Conservation (phyloP, 2,888 invertebrate genomes). For the Andrena chrysosceles region DNA sequence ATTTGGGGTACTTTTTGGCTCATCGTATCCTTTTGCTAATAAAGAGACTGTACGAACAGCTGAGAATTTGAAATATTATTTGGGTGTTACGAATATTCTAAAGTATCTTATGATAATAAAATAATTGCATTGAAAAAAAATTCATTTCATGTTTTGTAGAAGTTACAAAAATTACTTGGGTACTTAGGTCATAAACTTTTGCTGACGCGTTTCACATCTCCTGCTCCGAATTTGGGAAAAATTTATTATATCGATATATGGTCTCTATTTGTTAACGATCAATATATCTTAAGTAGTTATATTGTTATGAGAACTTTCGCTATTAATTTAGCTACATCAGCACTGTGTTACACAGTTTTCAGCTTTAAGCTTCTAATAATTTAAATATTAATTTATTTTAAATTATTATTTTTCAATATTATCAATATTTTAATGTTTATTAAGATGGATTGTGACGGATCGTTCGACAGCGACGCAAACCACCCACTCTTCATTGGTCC, state of each 20-base stretch:
- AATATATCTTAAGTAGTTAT: no score
- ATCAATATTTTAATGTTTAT: no score
- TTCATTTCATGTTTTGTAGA: conserved; percentile 21
- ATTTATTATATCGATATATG: no score
- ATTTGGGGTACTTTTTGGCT: background rate
- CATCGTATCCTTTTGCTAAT: conserved; percentile 36
- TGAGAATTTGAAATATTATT: conserved; percentile 30
- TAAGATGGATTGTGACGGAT: conserved; percentile 30
- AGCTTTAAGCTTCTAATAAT: no score
- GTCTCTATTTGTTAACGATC: no score
- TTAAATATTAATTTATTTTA: background rate
- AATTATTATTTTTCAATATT: background rate
- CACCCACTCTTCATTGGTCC: conserved; percentile 14
- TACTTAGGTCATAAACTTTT: no score
- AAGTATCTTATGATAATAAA: background rate
- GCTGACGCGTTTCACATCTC: no score
- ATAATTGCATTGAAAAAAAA: background rate
- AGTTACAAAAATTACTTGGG: conserved; percentile 1
- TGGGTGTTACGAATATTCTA: background rate
- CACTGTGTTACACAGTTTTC: no score
- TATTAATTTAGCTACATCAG: no score
- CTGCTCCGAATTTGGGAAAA: no score
- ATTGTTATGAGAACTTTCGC: no score
- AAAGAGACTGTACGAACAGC: conserved; percentile 24
- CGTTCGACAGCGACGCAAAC: conserved; percentile 21